Percentiles rank a stretch among this genome's conserved stretches.
phyloP scores from a whole-genome alignment of 2,113 vertebrate genomes.

The Mustelus asterias region DNA sequence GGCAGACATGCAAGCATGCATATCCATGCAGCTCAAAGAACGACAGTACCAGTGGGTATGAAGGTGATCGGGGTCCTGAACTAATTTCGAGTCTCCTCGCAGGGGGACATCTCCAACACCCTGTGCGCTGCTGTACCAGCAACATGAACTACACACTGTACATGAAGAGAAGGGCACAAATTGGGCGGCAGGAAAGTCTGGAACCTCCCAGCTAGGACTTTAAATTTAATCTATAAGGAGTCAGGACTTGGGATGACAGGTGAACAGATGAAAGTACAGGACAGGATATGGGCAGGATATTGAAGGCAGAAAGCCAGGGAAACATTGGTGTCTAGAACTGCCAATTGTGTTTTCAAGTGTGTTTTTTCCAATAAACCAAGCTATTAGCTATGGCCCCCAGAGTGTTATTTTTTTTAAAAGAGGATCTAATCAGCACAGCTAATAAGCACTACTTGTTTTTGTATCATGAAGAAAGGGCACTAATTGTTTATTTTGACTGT shows the following conservation, averaged over 20 bases:
- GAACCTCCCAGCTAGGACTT: not conserved
- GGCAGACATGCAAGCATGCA: no score
- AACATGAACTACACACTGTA: no score
- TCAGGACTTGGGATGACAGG: not conserved
- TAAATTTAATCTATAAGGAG: not conserved
- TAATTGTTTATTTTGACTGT: not conserved
- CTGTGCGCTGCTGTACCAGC: no score
- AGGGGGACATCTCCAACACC: no score
- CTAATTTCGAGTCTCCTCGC: no score
- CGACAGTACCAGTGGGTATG: no score
- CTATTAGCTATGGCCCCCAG: not conserved
- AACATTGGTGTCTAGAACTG: not conserved
- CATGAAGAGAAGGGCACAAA: no score
- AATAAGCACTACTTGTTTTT: not conserved
- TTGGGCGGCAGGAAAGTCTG: no score
- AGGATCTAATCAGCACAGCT: not conserved
- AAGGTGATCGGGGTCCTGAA: no score
- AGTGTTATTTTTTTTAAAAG: not conserved
- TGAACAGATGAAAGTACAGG: not conserved
- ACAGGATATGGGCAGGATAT: not conserved
- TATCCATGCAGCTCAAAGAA: no score
- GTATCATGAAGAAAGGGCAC: not conserved
- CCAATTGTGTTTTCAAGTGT: not conserved
- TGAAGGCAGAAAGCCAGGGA: not conserved
- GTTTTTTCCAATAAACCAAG: not conserved